A percentile compares a stretch with the other conserved stretches of the same genome.
phyloP scores from a whole-genome alignment of 2,113 vertebrate species.

The Corythoichthys haematopterus region DNA sequence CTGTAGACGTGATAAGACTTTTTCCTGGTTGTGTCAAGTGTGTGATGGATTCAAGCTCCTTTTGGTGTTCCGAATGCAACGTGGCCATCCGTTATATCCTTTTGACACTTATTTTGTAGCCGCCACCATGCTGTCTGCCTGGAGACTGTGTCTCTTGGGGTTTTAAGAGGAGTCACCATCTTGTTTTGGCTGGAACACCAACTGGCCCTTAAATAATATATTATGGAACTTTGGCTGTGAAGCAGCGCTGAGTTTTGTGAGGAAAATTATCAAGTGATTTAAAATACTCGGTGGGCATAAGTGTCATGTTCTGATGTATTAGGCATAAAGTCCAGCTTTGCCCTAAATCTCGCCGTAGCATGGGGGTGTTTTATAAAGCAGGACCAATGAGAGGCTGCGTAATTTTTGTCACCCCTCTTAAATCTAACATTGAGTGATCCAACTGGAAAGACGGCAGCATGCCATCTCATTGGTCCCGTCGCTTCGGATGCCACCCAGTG shows the following conservation, averaged over 20 bases:
- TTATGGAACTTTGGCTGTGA: constrained; percentile 20
- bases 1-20: constrained; percentile 34
- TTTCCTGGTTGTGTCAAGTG: constrained; percentile 15
- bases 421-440: constrained; percentile 19
- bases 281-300: constrained; percentile 16
- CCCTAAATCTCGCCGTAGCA: constrained; percentile 62
- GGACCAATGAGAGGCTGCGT: constrained; percentile 60
- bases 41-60: constrained; percentile 23
- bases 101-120: constrained; percentile 49
- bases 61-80: constrained; percentile 12
- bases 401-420: constrained; percentile 5
- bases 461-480: constrained; percentile 61
- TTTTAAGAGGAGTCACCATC: constrained; percentile 24
- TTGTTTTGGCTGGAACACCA: constrained; percentile 16
- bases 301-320: constrained; percentile 45
- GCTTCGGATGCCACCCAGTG: constrained; percentile 62
- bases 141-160: constrained; percentile 19
- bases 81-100: constrained; percentile 38
- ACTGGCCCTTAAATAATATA: constrained; percentile 5
- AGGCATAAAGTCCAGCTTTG: constrained; percentile 34
- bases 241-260: constrained; percentile 38
- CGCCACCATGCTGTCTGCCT: constrained; percentile 31
- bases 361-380: constrained; percentile 52
- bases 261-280: constrained; percentile 30
- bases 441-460: constrained; percentile 20